phyloP scores from a whole-genome alignment of 1,140 invertebrate genomes.

The Drosophila tristis region DNA sequence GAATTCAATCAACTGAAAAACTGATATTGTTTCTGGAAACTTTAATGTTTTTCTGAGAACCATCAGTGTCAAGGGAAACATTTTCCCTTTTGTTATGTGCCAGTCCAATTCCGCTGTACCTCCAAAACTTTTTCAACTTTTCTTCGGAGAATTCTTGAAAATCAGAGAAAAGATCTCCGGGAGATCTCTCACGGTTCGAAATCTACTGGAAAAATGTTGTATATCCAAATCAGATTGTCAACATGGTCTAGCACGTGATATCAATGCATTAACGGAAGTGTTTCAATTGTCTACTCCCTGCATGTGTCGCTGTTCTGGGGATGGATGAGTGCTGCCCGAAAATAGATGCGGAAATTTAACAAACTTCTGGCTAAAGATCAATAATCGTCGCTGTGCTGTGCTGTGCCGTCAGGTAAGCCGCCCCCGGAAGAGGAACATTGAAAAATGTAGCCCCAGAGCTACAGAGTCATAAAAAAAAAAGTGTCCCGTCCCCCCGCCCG shows the following conservation, averaged over 20 bases:
- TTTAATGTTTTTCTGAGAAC: no score
- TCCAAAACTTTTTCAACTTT: no score
- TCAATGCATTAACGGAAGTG: constrained; percentile 78
- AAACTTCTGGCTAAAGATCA: constrained; percentile 74
- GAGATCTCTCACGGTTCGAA: not conserved
- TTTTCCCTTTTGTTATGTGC: no score
- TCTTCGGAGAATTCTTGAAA: no score
- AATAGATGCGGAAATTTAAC: constrained; percentile 69
- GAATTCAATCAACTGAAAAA: no score
- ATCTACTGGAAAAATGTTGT: not conserved
- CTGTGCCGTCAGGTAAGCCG: constrained; percentile 2
- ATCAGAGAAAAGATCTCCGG: constrained; percentile 15
- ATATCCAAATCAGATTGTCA: constrained; percentile 54
- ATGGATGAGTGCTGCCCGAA: constrained; percentile 18
- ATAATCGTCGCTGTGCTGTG: constrained; percentile 54
- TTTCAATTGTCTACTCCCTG: constrained; percentile 38
- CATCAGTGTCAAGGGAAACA: no score
- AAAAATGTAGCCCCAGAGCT: constrained; percentile 50
- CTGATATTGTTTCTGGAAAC: no score
- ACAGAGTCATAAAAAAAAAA: constrained; percentile 50
- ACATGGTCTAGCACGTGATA: constrained; percentile 66
- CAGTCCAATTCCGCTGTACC: no score
- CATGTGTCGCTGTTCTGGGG: not conserved
- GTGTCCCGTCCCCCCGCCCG: constrained; percentile 1
- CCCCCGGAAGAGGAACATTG: constrained; percentile 31